Conservation (phyloP, 2,113 vertebrate species). For the Theristicus caerulescens region DNA sequence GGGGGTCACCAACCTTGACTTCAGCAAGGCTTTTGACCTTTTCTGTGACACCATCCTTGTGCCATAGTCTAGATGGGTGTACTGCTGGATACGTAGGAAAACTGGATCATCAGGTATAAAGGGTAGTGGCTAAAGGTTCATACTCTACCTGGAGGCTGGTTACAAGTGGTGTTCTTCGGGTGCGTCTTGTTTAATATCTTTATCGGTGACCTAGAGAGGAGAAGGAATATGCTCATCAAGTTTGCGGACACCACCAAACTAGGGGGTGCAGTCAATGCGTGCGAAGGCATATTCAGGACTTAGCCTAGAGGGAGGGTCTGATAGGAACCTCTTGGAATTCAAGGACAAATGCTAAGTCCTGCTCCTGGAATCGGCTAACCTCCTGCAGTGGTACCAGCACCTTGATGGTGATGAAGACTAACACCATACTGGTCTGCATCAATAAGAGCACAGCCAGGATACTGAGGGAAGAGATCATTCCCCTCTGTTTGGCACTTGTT, state of each 20-base stretch:
- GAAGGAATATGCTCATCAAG: not conserved
- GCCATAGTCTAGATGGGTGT: not conserved
- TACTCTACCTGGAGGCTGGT: not conserved
- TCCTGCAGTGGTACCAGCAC: not conserved
- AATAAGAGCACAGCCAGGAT: not conserved
- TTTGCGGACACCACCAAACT: not conserved
- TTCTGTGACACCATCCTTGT: not conserved
- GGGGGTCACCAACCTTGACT: not conserved
- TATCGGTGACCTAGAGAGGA: not conserved
- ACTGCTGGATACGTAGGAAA: not conserved
- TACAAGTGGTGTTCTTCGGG: not conserved
- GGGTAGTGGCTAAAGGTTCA: not conserved
- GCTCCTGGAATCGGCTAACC: not conserved
- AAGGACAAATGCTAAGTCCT: not conserved
- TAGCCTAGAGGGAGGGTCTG: not conserved
- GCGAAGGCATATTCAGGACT: rapidly evolving
- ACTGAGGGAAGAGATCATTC: not conserved
- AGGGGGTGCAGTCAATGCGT: rapidly evolving
- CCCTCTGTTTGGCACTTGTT: not conserved
- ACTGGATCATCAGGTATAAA: not conserved
- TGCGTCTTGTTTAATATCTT: not conserved
- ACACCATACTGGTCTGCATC: not conserved
- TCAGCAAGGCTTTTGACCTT: not conserved
- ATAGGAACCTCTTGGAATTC: not conserved
- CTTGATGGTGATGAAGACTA: not conserved